Evolutionary conservation across 2,113 vertebrate genomes (phyloP), one percentile per base, ranked within the genome.

Genomic region (Coturnix japonica): DNA sequence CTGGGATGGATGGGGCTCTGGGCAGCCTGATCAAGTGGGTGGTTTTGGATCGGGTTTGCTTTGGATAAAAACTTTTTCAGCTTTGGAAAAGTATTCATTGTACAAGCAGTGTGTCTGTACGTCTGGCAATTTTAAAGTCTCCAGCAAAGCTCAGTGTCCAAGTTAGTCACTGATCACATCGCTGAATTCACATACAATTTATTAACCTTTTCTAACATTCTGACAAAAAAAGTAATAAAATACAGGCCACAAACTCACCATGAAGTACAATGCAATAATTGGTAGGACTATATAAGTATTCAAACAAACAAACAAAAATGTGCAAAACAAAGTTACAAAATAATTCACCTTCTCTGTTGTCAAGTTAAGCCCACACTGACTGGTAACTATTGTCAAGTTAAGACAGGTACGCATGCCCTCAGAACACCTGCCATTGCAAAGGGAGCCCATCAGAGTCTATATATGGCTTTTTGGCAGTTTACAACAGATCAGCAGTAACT

Each of bases 361-460:
- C 65, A 81, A 69, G 11, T 4, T 13, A 92, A 78, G 37, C 14
- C 30, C 37, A 37, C 7, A 37, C 10, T 37, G 37, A 37, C 37
- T 8, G 37, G 10, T 37, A 37, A 37, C 37, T 37, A 10, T 37
- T 37, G 37, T 37, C 37, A 37, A 37, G 37, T 37, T 37, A 7
- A 37, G 5, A 46, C 0, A 0, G 37, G 37, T 1, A 57, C 0
- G 1, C 23, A 11, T 26, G 59, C 25, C 47, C 49, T 70, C 1
- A 1, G 56, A 39, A 79, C 44, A 49, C 39, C 61, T 65, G 43
- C n/a, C 5, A 2, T 70, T 82, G 22, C 33, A 44, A 17, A 60
- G 23, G 26, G 54, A 74, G 44, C 77, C 56, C 66, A 43, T 54
- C 49, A 78, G 26, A 73, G 16, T 44, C 72, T 60, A 60, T 35